Percentiles rank a stretch among this genome's conserved stretches.
Conservation (phyloP, 2,797 vertebrate genomes). For the Babyrousa celebensis region DNA sequence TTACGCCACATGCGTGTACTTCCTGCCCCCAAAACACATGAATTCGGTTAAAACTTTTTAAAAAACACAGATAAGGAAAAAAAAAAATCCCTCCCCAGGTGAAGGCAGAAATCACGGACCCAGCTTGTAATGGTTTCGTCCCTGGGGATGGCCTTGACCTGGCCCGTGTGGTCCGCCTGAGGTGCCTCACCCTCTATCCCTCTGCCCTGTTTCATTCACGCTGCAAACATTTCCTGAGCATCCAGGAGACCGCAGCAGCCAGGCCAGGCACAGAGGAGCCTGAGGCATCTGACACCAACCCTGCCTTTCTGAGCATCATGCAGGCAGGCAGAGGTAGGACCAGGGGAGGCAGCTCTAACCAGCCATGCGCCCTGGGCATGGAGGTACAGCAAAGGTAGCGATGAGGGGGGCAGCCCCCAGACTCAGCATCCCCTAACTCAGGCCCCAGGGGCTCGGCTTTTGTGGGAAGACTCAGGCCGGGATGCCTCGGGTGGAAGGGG, state of each 20-base stretch:
- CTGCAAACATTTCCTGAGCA: neutral
- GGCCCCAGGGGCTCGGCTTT: neutral
- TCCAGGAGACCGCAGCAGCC: neutral
- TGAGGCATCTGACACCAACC: neutral
- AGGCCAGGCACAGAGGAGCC: neutral
- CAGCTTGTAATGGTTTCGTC: too few species aligned
- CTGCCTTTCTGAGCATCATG: neutral
- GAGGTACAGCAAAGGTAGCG: fast-evolving
- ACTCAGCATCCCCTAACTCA: neutral
- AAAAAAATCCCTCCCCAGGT: neutral
- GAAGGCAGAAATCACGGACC: neutral
- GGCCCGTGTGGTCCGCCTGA: fast-evolving
- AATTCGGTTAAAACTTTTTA: neutral
- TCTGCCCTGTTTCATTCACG: neutral
- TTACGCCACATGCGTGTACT: fast-evolving
- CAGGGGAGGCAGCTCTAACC: neutral
- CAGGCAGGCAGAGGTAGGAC: neutral
- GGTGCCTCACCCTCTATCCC: neutral
- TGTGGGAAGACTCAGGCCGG: neutral
- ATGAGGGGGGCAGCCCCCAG: too few species aligned
- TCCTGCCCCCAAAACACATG: neutral
- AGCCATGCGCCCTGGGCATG: fast-evolving
- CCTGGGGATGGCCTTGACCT: fast-evolving
- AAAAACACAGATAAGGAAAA: neutral
- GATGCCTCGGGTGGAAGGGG: neutral